Evolutionary conservation across 2,888 invertebrate species (phyloP).

Genomic region (Cancer borealis): DNA sequence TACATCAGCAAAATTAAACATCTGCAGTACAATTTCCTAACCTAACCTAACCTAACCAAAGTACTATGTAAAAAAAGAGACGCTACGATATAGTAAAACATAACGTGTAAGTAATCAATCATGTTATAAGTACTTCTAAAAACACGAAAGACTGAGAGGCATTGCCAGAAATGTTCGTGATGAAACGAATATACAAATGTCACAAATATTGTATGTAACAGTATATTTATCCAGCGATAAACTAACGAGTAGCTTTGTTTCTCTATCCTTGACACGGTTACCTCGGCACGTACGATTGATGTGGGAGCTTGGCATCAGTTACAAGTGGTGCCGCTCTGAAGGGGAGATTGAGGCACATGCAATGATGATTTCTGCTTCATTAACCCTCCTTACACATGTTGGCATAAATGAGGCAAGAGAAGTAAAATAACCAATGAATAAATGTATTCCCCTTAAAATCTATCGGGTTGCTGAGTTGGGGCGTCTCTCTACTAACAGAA

Average conservation of each 20-base stretch:
- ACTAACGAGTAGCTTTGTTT: not conserved
- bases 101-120: not conserved
- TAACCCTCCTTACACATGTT: not conserved
- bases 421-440: not conserved
- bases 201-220: not conserved
- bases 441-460: not conserved
- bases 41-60: too few relatives aligned
- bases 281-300: slow-evolving; percentile 13
- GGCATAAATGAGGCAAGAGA: not conserved
- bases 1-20: too few relatives aligned
- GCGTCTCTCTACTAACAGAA: not conserved
- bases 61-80: too few relatives aligned
- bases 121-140: not conserved
- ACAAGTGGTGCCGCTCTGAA: not conserved
- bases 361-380: not conserved
- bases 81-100: too few relatives aligned
- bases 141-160: not conserved
- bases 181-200: not conserved
- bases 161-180: not conserved
- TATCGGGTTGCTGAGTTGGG: not conserved
- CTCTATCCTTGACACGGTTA: not conserved
- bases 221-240: not conserved
- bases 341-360: not conserved
- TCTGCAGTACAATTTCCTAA: too few relatives aligned
- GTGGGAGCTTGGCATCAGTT: not conserved